Percentiles rank a stretch among this genome's conserved stretches.
phyloP scores from a whole-genome alignment of 2,888 invertebrate species.

The Gastracanthus pulcherrimus region DNA sequence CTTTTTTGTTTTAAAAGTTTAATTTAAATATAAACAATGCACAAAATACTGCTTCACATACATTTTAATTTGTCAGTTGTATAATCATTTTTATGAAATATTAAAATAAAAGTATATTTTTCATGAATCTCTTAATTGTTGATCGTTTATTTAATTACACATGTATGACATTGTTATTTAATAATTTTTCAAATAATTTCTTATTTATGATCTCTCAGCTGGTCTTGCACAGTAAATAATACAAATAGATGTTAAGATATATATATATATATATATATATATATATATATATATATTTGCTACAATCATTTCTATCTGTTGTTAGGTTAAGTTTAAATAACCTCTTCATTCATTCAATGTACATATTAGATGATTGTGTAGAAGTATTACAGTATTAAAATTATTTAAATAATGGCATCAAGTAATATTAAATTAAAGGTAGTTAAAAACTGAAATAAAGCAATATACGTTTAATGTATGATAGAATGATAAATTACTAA shows the following conservation, averaged over 20 bases:
- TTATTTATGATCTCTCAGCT: too few relatives aligned
- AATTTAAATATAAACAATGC: neutral
- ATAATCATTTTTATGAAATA: neutral
- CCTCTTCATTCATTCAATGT: neutral
- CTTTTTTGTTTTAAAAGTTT: neutral
- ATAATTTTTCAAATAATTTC: too few relatives aligned
- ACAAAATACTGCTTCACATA: neutral
- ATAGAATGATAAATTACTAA: neutral
- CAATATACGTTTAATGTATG: neutral
- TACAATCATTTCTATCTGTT: too few relatives aligned
- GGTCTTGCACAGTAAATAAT: too few relatives aligned
- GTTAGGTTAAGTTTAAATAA: neutral
- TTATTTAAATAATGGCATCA: constrained; percentile 47
- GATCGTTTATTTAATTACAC: neutral
- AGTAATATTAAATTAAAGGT: constrained; percentile 57
- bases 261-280: too few relatives aligned
- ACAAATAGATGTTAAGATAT: too few relatives aligned
- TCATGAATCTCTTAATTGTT: neutral
- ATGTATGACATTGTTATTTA: too few relatives aligned
- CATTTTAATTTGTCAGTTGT: neutral
- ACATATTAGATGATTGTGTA: neutral
- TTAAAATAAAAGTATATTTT: constrained; percentile 1
- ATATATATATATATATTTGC: too few relatives aligned
- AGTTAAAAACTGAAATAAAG: neutral
- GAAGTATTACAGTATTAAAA: neutral